A percentile compares a stretch with the other conserved stretches of the same genome.
Evolutionary conservation across 2,888 invertebrate genomes (phyloP).

Genomic region (Euphydryas editha): DNA sequence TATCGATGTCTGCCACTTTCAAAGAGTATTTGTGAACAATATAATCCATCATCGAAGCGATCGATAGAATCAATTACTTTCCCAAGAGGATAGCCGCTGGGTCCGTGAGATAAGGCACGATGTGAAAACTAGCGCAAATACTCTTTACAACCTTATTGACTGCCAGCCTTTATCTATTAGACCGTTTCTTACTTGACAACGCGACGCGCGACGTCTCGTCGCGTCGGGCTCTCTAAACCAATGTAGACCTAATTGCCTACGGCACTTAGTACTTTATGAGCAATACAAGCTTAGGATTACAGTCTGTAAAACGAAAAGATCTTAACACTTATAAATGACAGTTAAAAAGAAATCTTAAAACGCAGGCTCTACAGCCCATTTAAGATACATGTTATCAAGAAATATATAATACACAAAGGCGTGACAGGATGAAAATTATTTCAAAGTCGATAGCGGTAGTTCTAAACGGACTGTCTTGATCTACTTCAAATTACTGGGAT

Average conservation of each 20-base stretch:
- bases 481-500: constrained; percentile 43
- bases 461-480: constrained; percentile 53
- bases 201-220: constrained; percentile 29
- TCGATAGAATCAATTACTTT: constrained; percentile 61
- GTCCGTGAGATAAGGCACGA: constrained; percentile 67
- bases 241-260: constrained; percentile 57
- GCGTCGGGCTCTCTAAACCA: constrained; percentile 53
- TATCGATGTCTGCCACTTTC: constrained; percentile 1
- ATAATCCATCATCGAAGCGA: constrained; percentile 53
- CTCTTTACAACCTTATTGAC: constrained; percentile 64
- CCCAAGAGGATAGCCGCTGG: constrained; percentile 55
- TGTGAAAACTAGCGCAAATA: constrained; percentile 64
- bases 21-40: constrained; percentile 28
- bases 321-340: constrained; percentile 24
- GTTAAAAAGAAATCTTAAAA: constrained; percentile 50
- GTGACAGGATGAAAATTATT: constrained; percentile 60
- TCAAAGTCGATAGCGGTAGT: constrained; percentile 59
- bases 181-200: constrained; percentile 41
- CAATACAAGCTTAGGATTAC: constrained; percentile 22
- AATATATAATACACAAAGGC: constrained; percentile 38
- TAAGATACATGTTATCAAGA: constrained; percentile 5
- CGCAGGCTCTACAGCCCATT: constrained; percentile 24
- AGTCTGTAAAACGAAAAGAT: constrained; percentile 26
- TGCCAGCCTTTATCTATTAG: constrained; percentile 50
- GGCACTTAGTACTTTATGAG: constrained; percentile 48